Percentiles rank a stretch among this genome's conserved stretches.
Evolutionary conservation across 2,888 invertebrate genomes (phyloP).

Genomic region (Molorchus minor): DNA sequence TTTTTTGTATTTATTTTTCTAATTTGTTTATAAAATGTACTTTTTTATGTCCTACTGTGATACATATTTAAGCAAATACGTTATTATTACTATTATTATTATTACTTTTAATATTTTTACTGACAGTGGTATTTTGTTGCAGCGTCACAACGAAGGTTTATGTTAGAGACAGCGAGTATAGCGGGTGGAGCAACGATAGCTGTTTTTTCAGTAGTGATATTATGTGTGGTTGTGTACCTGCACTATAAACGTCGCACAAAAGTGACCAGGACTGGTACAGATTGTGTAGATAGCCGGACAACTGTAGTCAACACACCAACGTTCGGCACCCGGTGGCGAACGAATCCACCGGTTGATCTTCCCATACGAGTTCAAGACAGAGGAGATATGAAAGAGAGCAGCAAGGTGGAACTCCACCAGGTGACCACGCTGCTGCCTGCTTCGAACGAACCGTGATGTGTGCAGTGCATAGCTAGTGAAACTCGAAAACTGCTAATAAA

Average conservation of each 20-base stretch:
- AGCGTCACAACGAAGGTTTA: constrained; percentile 82
- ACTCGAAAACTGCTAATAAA: constrained; percentile 45
- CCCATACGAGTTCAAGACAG: constrained; percentile 43
- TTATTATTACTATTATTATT: no score
- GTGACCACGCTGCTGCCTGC: constrained; percentile 53
- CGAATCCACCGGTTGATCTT: constrained; percentile 45
- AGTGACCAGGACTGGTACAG: constrained; percentile 52
- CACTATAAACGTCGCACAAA: constrained; percentile 70
- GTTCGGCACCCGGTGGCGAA: constrained; percentile 58
- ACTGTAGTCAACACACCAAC: constrained; percentile 52
- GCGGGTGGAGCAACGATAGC: constrained; percentile 84
- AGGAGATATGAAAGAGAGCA: constrained; percentile 45
- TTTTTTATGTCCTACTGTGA: no score
- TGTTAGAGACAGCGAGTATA: constrained; percentile 89
- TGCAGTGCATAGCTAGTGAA: constrained; percentile 47
- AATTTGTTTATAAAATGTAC: no score
- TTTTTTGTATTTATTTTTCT: no score
- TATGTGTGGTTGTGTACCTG: constrained; percentile 74
- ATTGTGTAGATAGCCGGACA: constrained; percentile 58
- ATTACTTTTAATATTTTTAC: constrained; percentile 7
- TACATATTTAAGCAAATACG: no score
- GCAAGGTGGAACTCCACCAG: constrained; percentile 52
- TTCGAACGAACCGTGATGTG: constrained; percentile 42
- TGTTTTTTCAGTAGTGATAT: constrained; percentile 74
- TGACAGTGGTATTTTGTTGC: constrained; percentile 48